These are phyloP conservation scores for Netta rufina DNA, from an alignment of 2,797 vertebrate genomes.

Conservation along the genomic window DNA sequence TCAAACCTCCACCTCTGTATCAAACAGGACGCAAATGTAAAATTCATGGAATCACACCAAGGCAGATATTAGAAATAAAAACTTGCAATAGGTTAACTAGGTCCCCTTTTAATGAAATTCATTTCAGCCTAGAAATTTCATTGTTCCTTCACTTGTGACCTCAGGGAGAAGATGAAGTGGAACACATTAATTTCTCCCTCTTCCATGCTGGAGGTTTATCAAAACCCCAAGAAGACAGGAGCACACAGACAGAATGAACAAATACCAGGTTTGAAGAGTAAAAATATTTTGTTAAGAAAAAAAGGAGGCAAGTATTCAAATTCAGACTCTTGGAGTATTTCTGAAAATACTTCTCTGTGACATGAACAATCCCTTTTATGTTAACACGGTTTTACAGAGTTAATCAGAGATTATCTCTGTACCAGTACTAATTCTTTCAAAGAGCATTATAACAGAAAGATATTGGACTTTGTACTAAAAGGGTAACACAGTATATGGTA, in stretches of 20 bases:
- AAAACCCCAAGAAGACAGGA: slow-evolving; percentile 28
- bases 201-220: slow-evolving; percentile 38
- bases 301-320: slow-evolving; percentile 53
- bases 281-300: slow-evolving; percentile 56
- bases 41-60: slow-evolving; percentile 6
- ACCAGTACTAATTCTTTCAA: neutral
- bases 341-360: slow-evolving; percentile 15
- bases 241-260: neutral
- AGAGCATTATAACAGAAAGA: neutral
- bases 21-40: neutral
- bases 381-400: slow-evolving; percentile 1
- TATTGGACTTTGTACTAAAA: neutral
- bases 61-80: slow-evolving; percentile 38
- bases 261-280: slow-evolving; percentile 44
- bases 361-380: slow-evolving; percentile 2
- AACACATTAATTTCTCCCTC: slow-evolving; percentile 54
- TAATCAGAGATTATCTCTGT: neutral
- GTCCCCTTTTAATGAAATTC: slow-evolving; percentile 33
- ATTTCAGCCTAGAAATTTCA: slow-evolving; percentile 38
- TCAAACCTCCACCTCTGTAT: neutral
- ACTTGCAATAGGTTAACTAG: slow-evolving; percentile 45
- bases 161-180: slow-evolving; percentile 41
- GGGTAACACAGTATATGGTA: neutral
- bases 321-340: slow-evolving; percentile 37
- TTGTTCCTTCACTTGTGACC: slow-evolving; percentile 40